These are phyloP conservation scores for Tinea semifulvella DNA, from an alignment of 2,888 invertebrate genomes.

Conservation along the genomic window DNA sequence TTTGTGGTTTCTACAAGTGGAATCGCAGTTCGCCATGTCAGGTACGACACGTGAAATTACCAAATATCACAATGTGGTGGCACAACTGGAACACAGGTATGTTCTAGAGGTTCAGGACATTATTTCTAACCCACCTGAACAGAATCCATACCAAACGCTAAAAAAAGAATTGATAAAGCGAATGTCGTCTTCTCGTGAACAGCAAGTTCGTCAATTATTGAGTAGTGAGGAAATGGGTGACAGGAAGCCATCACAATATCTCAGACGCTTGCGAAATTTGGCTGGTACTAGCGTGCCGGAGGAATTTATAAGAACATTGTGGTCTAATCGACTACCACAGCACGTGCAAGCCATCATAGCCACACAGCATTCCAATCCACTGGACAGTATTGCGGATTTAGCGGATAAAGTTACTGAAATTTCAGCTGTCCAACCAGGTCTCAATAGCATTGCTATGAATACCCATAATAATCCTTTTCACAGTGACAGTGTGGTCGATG, in stretches of 20 bases:
- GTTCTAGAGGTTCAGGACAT: background rate
- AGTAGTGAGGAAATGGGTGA: conserved; percentile 9
- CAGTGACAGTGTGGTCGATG: too few species aligned
- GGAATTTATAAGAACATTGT: conserved; percentile 10
- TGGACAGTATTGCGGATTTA: conserved; percentile 16
- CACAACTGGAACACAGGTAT: background rate
- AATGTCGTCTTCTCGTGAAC: conserved; percentile 10
- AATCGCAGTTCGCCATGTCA: background rate
- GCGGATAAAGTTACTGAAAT: conserved; percentile 19
- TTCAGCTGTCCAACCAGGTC: conserved; percentile 13
- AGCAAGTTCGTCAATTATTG: conserved; percentile 3
- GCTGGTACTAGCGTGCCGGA: conserved; percentile 8
- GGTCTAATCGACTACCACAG: conserved; percentile 16
- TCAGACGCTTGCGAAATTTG: conserved; percentile 13
- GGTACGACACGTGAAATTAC: background rate
- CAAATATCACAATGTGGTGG: conserved; percentile 1
- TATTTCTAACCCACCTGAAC: background rate
- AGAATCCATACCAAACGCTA: conserved; percentile 12
- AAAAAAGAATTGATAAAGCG: conserved; percentile 15
- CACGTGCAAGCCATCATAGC: conserved; percentile 18
- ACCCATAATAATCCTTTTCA: too few species aligned
- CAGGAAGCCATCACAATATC: conserved; percentile 14
- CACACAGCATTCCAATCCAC: conserved; percentile 9
- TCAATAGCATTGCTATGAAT: too few species aligned
- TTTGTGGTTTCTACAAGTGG: background rate